These are phyloP conservation scores for Prosapia bicincta DNA, from an alignment of 2,888 invertebrate genomes.

Conservation along the genomic window DNA sequence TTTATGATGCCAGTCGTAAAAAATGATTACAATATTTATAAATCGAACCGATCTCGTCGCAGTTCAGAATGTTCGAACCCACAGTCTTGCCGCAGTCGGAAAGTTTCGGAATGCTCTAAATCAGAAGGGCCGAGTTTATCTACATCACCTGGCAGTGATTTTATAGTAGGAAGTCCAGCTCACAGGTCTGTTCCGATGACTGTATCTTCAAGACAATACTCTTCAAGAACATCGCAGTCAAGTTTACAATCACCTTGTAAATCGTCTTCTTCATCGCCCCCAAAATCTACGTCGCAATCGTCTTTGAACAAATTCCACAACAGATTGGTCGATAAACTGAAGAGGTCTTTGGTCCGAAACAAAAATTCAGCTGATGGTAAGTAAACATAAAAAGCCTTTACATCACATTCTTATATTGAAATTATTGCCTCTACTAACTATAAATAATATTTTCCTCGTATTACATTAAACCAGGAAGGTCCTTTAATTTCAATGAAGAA, in stretches of 20 bases:
- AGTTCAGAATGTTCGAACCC: conserved; percentile 70
- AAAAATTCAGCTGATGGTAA: conserved; percentile 36
- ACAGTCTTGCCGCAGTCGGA: conserved; percentile 60
- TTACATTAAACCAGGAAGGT: no score
- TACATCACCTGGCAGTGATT: conserved; percentile 61
- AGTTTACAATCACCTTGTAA: conserved; percentile 63
- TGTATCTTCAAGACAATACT: conserved; percentile 59
- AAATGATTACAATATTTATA: conserved; percentile 92
- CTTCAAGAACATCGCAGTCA: conserved; percentile 60
- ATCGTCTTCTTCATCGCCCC: conserved; percentile 62
- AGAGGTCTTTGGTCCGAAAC: conserved; percentile 56
- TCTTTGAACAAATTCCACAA: conserved; percentile 76
- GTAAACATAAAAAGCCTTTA: no score
- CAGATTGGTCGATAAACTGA: conserved; percentile 74
- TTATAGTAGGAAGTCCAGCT: conserved; percentile 51
- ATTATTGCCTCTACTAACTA: no score
- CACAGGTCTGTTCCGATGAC: conserved; percentile 66
- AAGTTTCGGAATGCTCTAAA: conserved; percentile 67
- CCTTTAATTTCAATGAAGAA: no score
- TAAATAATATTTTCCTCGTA: no score
- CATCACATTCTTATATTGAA: no score
- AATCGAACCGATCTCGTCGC: conserved; percentile 72
- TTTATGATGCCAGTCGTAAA: conserved; percentile 95
- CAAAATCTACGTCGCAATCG: conserved; percentile 54
- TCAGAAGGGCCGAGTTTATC: conserved; percentile 70